Conservation (phyloP, 2,113 vertebrate species). For the Isichthys henryi region DNA sequence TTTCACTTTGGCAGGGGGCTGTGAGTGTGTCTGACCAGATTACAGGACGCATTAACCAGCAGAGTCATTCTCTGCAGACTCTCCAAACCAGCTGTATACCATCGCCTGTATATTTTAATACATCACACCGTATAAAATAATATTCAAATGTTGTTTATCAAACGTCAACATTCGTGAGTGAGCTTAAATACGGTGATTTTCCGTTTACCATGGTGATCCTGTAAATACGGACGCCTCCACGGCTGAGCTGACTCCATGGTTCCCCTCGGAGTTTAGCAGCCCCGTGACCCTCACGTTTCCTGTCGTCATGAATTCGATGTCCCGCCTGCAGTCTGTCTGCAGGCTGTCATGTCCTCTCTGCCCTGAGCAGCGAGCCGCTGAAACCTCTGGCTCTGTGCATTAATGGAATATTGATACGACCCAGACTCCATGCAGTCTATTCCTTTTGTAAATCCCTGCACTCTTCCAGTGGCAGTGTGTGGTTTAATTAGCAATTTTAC, state of each 20-base stretch:
- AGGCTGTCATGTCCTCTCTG: slow-evolving; percentile 73
- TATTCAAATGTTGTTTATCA: background rate
- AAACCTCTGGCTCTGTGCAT: slow-evolving; percentile 78
- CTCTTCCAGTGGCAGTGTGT: slow-evolving; percentile 70
- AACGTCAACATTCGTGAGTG: background rate
- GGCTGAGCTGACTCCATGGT: slow-evolving; percentile 61
- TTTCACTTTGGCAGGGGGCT: background rate
- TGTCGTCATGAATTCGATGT: slow-evolving; percentile 74
- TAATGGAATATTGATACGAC: slow-evolving; percentile 90
- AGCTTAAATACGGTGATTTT: background rate
- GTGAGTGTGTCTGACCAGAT: slow-evolving; percentile 13
- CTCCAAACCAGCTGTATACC: background rate
- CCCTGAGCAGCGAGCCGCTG: slow-evolving; percentile 65
- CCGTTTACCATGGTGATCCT: background rate
- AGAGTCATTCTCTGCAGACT: background rate
- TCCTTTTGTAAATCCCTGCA: slow-evolving; percentile 72
- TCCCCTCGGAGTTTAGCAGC: slow-evolving; percentile 63
- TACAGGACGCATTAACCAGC: background rate
- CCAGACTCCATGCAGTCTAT: slow-evolving; percentile 59
- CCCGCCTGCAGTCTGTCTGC: slow-evolving; percentile 66
- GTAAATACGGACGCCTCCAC: slow-evolving; percentile 59
- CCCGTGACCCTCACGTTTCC: slow-evolving; percentile 73
- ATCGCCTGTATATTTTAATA: background rate
- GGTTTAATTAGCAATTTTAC: slow-evolving; percentile 83
- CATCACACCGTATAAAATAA: background rate